Conservation (phyloP, 2,113 vertebrate species). For the Nansenia antarctica region DNA sequence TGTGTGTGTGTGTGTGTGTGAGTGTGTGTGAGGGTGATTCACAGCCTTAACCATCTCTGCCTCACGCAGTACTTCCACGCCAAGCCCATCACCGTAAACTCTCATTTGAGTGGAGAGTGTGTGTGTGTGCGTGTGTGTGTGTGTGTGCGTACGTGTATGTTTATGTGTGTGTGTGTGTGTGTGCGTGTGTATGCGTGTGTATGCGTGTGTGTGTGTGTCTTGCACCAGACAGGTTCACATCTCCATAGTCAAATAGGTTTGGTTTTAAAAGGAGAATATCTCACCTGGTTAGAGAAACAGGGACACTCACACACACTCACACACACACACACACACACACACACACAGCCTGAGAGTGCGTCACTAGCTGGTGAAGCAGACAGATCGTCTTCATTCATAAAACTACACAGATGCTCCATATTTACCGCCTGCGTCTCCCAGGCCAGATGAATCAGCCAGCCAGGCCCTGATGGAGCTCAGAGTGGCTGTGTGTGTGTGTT, state of each 20-base stretch:
- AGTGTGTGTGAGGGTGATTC: too few species aligned
- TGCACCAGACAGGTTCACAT: not conserved
- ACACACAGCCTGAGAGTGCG: not conserved
- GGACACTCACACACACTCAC: too few species aligned
- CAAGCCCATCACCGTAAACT: not conserved
- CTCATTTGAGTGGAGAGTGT: too few species aligned
- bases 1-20: too few species aligned
- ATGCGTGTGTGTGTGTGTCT: not conserved
- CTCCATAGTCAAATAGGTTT: slow-evolving; percentile 2
- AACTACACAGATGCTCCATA: not conserved
- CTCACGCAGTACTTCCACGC: not conserved
- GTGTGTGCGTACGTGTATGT: not conserved
- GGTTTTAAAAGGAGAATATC: not conserved
- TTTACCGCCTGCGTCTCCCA: not conserved
- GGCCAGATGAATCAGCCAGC: not conserved
- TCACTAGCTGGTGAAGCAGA: not conserved
- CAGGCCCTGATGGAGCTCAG: not conserved
- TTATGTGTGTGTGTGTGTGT: not conserved
- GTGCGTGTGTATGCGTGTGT: not conserved
- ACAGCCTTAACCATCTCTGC: not conserved
- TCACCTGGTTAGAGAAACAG: not conserved
- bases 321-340: too few species aligned
- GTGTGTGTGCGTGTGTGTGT: not conserved
- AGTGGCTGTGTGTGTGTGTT: too few species aligned
- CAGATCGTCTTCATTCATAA: not conserved